These are phyloP conservation scores for Natator depressus DNA, from an alignment of 2,113 vertebrate species.

Conservation along the genomic window DNA sequence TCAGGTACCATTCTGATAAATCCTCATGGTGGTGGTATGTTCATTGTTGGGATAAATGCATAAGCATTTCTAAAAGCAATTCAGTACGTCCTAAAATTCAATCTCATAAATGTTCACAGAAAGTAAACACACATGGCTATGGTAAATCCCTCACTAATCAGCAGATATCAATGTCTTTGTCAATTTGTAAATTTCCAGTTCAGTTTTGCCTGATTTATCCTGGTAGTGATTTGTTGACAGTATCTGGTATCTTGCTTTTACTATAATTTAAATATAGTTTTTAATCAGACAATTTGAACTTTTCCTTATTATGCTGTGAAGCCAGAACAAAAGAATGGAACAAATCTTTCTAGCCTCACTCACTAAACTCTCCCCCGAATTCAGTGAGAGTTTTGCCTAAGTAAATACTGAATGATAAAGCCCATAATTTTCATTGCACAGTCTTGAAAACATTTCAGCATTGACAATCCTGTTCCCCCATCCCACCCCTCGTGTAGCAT, in stretches of 20 bases:
- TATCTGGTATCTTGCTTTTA: not conserved
- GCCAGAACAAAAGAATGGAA: not conserved
- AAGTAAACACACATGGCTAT: constrained; percentile 16
- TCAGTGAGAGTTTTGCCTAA: not conserved
- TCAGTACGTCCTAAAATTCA: not conserved
- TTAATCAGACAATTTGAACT: not conserved
- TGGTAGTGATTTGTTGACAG: not conserved
- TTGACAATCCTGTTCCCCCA: not conserved
- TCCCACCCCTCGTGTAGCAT: not conserved
- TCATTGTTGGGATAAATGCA: not conserved
- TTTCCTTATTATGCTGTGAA: not conserved
- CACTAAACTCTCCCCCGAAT: not conserved
- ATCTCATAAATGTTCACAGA: constrained; percentile 23
- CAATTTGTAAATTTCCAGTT: not conserved
- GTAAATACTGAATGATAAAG: not conserved
- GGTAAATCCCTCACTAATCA: constrained; percentile 36
- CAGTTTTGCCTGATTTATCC: not conserved
- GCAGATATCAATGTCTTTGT: constrained; percentile 6
- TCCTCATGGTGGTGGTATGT: not conserved
- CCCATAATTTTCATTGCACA: not conserved
- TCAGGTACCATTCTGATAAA: not conserved
- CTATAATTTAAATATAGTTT: not conserved
- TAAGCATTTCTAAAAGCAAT: not conserved
- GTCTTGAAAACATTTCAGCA: not conserved
- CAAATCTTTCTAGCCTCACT: not conserved